Evolutionary conservation across 2,797 vertebrate species (phyloP), one percentile per base, ranked within the genome.

Genomic region (Takifugu rubripes): DNA sequence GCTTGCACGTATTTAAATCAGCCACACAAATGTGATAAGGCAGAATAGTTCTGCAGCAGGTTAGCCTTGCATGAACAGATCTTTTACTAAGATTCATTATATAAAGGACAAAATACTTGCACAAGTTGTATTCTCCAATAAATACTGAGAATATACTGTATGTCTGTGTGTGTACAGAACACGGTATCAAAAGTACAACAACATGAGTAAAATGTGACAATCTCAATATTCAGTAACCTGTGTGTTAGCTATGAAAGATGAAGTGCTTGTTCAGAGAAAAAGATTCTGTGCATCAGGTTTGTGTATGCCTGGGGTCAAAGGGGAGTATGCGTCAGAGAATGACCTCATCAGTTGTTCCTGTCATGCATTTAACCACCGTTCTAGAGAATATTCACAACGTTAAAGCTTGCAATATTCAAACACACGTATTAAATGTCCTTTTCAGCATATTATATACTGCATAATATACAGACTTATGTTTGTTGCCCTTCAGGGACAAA

Each of bases 21-120:
- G 79, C 78, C 83, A 74, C 74, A 86, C 68, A 45, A 61, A 81
- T 78, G 70, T 74, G 82, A 84, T 90, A 90, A 90, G 89, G 89
- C 90, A 90, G 85, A 80, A 86, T 83, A 87, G 83, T 85, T 88
- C 73, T 84, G 87, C 81, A 84, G 82, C 77, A 85, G 81, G 86
- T 81, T 56, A 84, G 78, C 78, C 79, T 76, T 64, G 50, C 55
- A 64, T 74, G 36, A 72, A 66, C 66, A 74, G 61, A 84, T 78
- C 66, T 68, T 67, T 81, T 80, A 87, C 81, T 82, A 87, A 85
- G 81, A 81, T 82, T 84, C 59, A 63, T 64, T 29, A 49, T 73
- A 59, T 66, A 54, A 40, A 70, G 62, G 68, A 82, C 67, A 75
- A 63, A 81, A 59, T 79, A 72, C 72, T 68, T 73, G 63, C 59